Evolutionary conservation across 2,797 vertebrate species (phyloP), one percentile per base, ranked within the genome.

Genomic region (Esox masquinongy): DNA sequence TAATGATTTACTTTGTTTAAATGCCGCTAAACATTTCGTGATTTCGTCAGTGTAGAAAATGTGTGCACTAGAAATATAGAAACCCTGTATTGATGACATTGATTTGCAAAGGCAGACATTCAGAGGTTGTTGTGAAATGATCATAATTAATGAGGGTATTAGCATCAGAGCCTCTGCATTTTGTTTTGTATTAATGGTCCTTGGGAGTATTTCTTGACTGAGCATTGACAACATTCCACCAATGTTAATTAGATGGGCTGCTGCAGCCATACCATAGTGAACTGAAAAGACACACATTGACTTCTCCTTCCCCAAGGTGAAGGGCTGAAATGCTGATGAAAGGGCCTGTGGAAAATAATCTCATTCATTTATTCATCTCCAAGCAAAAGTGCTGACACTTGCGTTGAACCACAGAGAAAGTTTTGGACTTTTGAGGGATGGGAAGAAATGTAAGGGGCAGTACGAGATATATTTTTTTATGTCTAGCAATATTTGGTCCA

Each of bases 361-460:
- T 88, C 85, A 91, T 93, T 92, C 86, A 92, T 92, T 81, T 90
- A 91, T 92, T 91, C 90, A 91, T 84, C 83, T 86, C 82, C 78
- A 81, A 79, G 76, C 85, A 91, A 85, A 91, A 91, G 72, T 88
- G 90, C 90, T 92, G 90, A 92, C 83, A 80, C 81, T 24, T 24
- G 22, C n/a, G 22, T 11, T 73, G 68, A 64, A 29, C 39, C 59
- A 26, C 11, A 73, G 70, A 72, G 53, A 67, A 47, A 51, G 16
- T 61, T 61, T 61, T 5, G 22, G 56, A 61, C 56, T 61, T 29
- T 36, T 59, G 47, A 78, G 71, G 77, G 39, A 19, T 26, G 19
- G 49, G 81, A 88, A 22, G 83, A 7, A 11, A 24, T 3, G 56
- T 5, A 6, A 59, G 56, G 11, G 56, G 56, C 8, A 61, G 56